Evolutionary conservation across 2,113 vertebrate genomes (phyloP).

Genomic region (Osmerus mordax): DNA sequence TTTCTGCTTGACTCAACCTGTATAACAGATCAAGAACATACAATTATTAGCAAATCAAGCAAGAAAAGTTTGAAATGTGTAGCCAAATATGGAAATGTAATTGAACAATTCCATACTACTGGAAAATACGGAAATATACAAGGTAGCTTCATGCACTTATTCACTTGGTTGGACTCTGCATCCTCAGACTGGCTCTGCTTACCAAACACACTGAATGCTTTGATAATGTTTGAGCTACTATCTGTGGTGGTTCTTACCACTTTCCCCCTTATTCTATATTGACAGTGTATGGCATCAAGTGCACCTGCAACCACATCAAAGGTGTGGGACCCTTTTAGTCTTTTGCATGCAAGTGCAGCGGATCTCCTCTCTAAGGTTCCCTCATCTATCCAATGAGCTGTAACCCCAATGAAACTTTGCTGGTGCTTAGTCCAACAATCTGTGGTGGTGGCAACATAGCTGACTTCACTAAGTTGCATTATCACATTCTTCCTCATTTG

Average conservation of each 20-base stretch:
- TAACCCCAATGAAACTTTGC: too few relatives aligned
- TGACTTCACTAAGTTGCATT: conserved; percentile 13
- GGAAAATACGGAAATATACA: conserved; percentile 13
- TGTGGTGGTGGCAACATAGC: background rate
- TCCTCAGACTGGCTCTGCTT: conserved; percentile 26
- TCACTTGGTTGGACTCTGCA: conserved; percentile 15
- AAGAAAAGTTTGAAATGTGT: background rate
- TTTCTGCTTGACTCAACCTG: conserved; percentile 31
- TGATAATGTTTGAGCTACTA: conserved; percentile 30
- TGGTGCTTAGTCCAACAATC: too few relatives aligned
- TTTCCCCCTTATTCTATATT: conserved; percentile 23
- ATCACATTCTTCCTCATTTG: conserved; percentile 24
- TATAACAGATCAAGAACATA: conserved; percentile 9
- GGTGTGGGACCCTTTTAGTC: background rate
- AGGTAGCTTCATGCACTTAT: too few relatives aligned
- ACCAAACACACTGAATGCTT: conserved; percentile 40
- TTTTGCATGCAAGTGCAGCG: too few relatives aligned
- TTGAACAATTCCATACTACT: conserved; percentile 14
- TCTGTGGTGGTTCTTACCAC: conserved; percentile 32
- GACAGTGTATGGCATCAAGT: conserved; percentile 22
- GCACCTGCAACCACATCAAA: conserved; percentile 22
- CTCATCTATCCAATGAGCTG: too few relatives aligned
- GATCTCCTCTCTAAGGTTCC: too few relatives aligned
- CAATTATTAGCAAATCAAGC: background rate
- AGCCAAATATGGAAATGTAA: background rate